Evolutionary conservation across 2,797 vertebrate species (phyloP).

Genomic region (Gymnothorax reevesii): DNA sequence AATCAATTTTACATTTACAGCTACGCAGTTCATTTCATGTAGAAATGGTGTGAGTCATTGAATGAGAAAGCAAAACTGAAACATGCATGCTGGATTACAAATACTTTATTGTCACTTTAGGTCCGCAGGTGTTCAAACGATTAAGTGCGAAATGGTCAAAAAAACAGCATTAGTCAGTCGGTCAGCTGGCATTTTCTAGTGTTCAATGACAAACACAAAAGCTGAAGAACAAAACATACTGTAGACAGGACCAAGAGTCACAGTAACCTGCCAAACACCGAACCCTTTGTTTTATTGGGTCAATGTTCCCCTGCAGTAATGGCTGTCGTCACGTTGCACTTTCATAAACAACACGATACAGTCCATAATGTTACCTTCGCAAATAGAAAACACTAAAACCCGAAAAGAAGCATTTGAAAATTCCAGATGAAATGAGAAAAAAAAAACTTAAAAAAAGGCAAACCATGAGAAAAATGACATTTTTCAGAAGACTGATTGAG

Average conservation of each 20-base stretch:
- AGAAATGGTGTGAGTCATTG: constrained; percentile 5
- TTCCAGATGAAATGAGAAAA: neutral
- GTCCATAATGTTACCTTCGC: neutral
- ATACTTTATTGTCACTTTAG: constrained; percentile 46
- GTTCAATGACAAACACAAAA: neutral
- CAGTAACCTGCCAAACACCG: neutral
- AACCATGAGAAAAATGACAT: neutral
- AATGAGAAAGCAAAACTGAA: constrained; percentile 27
- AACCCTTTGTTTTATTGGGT: neutral
- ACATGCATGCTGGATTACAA: constrained; percentile 38
- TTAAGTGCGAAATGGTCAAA: constrained; percentile 51
- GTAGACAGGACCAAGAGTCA: neutral
- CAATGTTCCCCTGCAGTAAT: neutral
- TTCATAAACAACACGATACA: neutral
- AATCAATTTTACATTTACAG: constrained; percentile 3
- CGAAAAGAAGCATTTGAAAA: neutral
- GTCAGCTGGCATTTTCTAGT: neutral
- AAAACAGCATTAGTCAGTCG: constrained; percentile 22
- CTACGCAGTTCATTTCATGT: neutral
- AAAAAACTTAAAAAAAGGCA: neutral
- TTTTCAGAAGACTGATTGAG: neutral
- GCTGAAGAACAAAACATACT: neutral
- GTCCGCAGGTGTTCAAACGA: constrained; percentile 42
- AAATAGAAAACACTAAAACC: neutral
- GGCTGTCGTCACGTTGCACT: constrained; percentile 8